A percentile compares a stretch with the other conserved stretches of the same genome.
These are phyloP conservation scores for Plebejus argus DNA, from an alignment of 2,888 invertebrate species.

Conservation along the genomic window DNA sequence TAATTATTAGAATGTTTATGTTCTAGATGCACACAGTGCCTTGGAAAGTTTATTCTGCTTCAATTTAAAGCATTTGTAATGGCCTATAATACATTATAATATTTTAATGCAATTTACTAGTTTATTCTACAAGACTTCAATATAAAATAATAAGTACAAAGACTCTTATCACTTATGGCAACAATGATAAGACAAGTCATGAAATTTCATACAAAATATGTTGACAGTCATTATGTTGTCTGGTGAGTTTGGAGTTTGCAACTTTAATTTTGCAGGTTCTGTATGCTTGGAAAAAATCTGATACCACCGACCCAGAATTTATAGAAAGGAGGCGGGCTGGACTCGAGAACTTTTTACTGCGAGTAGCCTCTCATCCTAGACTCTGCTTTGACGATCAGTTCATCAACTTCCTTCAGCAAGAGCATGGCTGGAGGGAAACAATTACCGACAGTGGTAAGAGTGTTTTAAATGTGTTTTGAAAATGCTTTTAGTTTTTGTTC, in stretches of 20 bases:
- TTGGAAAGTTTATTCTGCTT: no score
- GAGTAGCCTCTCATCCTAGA: constrained; percentile 87
- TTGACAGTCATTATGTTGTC: neutral
- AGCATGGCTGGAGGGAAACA: constrained; percentile 89
- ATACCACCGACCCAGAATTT: constrained; percentile 92
- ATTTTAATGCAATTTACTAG: no score
- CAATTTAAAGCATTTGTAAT: no score
- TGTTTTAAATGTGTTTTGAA: neutral
- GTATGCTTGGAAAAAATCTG: constrained; percentile 90
- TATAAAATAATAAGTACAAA: neutral
- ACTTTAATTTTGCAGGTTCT: constrained; percentile 64
- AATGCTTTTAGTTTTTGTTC: no score
- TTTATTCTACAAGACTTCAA: neutral
- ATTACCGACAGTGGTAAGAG: constrained; percentile 85
- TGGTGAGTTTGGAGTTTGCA: neutral
- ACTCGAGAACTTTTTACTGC: constrained; percentile 88
- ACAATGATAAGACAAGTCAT: no score
- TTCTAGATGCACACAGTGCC: no score
- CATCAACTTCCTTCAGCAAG: constrained; percentile 88
- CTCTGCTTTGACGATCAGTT: constrained; percentile 89
- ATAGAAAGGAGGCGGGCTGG: constrained; percentile 91
- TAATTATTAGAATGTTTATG: neutral
- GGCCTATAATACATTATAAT: no score
- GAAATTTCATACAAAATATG: no score
- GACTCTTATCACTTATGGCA: no score